phyloP scores from a whole-genome alignment of 2,113 vertebrate species.

The Gymnarchus niloticus region DNA sequence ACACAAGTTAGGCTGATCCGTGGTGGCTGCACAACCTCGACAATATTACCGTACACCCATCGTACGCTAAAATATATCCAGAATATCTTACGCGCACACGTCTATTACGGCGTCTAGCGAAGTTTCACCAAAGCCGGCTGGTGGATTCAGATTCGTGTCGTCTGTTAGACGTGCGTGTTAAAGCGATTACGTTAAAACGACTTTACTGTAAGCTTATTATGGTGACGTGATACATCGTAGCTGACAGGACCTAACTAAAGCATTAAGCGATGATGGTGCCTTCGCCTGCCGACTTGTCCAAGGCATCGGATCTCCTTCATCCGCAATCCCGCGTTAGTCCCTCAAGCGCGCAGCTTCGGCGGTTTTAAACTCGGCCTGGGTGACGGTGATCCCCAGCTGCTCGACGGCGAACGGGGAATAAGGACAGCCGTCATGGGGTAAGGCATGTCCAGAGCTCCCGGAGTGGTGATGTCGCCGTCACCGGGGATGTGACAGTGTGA shows the following conservation, averaged over 20 bases:
- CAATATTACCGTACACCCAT: background rate
- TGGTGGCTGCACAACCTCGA: background rate
- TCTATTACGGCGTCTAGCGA: background rate
- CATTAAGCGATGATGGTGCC: background rate
- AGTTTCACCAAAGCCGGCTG: background rate
- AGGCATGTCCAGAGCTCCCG: background rate
- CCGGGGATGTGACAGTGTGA: background rate
- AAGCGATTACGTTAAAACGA: background rate
- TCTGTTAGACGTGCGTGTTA: background rate
- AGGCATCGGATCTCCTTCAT: background rate
- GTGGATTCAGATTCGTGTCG: background rate
- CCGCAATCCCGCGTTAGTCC: background rate
- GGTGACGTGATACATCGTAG: background rate
- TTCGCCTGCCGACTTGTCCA: background rate
- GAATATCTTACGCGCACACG: background rate
- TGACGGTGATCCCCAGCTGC: background rate
- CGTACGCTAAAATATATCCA: background rate
- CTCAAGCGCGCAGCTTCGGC: background rate
- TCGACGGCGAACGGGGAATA: background rate
- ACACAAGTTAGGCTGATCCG: background rate
- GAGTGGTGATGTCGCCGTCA: background rate
- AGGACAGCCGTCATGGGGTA: background rate
- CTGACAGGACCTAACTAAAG: background rate
- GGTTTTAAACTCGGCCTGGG: background rate
- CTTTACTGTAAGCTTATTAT: background rate